phyloP scores from a whole-genome alignment of 2,888 invertebrate genomes.

The Gymnosoma rotundatum region DNA sequence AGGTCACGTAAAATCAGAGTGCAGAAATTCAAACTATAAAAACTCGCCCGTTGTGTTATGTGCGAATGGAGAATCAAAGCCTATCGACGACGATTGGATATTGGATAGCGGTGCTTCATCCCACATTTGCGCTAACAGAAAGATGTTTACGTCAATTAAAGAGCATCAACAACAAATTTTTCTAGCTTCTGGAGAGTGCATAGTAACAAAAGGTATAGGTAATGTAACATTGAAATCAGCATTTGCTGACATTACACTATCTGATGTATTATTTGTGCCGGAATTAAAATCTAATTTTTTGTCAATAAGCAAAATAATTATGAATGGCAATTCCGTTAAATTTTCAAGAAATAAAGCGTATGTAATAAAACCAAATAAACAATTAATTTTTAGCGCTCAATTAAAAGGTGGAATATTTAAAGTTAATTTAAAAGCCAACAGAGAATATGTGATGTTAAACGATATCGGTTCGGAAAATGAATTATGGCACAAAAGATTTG shows the following conservation, averaged over 20 bases:
- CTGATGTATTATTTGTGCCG: constrained; percentile 53
- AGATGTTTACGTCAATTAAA: constrained; percentile 33
- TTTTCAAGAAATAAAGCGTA: constrained; percentile 37
- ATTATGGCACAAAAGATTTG: constrained; percentile 60
- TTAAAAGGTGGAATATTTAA: constrained; percentile 48
- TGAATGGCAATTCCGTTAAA: constrained; percentile 35
- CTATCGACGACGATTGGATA: constrained; percentile 15
- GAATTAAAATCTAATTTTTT: constrained; percentile 54
- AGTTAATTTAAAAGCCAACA: constrained; percentile 17
- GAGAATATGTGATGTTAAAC: constrained; percentile 8
- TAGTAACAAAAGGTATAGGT: constrained; percentile 34
- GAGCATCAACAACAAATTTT: constrained; percentile 21
- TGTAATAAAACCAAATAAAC: constrained; percentile 28
- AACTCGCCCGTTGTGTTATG: constrained; percentile 9
- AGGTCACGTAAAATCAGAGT: constrained; percentile 31
- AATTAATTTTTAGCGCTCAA: constrained; percentile 30
- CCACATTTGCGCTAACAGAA: constrained; percentile 36
- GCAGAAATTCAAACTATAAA: not conserved
- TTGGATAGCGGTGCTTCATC: constrained; percentile 53
- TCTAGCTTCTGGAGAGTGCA: constrained; percentile 47
- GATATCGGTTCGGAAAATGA: constrained; percentile 12
- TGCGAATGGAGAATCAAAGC: constrained; percentile 10
- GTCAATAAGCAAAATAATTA: constrained; percentile 56
- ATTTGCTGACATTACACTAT: constrained; percentile 37
- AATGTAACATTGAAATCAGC: constrained; percentile 44